Evolutionary conservation across 1,140 invertebrate genomes (phyloP).

Genomic region (Nephotettix cincticeps): DNA sequence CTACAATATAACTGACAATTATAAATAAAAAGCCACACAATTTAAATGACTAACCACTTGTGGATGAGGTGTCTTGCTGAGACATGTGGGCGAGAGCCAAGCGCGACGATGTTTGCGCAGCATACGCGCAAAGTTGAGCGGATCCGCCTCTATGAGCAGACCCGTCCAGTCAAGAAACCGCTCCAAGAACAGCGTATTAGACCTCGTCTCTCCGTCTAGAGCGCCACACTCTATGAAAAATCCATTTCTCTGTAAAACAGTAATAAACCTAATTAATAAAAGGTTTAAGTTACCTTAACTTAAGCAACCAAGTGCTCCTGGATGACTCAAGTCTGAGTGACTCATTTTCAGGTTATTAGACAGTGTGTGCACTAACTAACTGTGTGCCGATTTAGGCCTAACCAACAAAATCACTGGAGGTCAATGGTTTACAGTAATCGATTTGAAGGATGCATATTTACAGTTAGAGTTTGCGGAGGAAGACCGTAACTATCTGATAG

Average conservation of each 20-base stretch:
- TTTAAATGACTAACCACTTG: conserved; percentile 44
- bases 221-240: conserved; percentile 57
- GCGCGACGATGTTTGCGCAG: conserved; percentile 48
- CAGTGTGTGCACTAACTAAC: no score
- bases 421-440: conserved; percentile 18
- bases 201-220: conserved; percentile 53
- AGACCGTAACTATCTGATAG: background rate
- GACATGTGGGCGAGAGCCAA: conserved; percentile 49
- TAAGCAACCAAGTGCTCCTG: no score
- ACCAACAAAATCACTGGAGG: background rate
- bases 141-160: conserved; percentile 56
- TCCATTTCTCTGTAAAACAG: conserved; percentile 48
- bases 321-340: no score
- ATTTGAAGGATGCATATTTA: conserved; percentile 7
- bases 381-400: no score
- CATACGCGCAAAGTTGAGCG: conserved; percentile 51
- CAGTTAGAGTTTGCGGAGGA: background rate
- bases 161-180: conserved; percentile 50
- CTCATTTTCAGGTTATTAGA: no score
- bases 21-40: no score
- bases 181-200: conserved; percentile 54
- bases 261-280: no score
- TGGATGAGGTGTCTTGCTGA: conserved; percentile 48
- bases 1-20: no score
- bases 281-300: no score